Evolutionary conservation across 2,797 vertebrate species (phyloP), one percentile per base, ranked within the genome.

Genomic region (Sitta carolinensis): DNA sequence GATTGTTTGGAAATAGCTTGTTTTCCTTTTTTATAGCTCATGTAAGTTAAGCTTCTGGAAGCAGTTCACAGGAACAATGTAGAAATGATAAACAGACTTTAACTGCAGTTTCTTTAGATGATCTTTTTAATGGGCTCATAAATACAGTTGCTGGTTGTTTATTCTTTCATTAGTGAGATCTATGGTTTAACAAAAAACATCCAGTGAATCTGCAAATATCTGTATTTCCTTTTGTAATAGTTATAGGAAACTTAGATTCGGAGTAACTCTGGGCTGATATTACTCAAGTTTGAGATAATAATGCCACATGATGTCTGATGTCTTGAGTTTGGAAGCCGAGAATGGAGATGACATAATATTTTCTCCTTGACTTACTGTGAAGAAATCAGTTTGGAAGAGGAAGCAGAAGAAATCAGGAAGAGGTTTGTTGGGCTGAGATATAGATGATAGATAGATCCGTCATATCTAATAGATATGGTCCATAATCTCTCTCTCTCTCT

Each of bases 41-140:
- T 96, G 95, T 94, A 94, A 93, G 45, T 69, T 94, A 91, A 76
- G 59, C 52, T 94, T 96, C 85, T 95, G 87, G 94, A 96, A 93
- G 80, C 45, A 88, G 42, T 61, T 67, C 70, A 82, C 38, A 57
- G 47, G 20, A 91, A 27, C 38, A 79, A 69, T 36, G 36, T 36
- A 36, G 36, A 36, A 36, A 36, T 88, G 93, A 95, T 88, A 94
- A 96, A 96, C 42, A 90, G 67, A 97, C 91, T 94, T 91, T 91
- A 81, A 88, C 82, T 79, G 87, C 93, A 64, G 63, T 88, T 96
- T 82, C 69, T 75, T 88, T 74, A 88, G 74, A 88, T 32, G 59
- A 79, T 91, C 78, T 74, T 52, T 81, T 87, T 97, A 95, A 94
- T 95, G 57, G 79, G 17, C 32, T 94, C 87, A 74, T 96, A 96